Evolutionary conservation across 2,797 vertebrate genomes (phyloP).

Genomic region (Melanotaenia nigrans): DNA sequence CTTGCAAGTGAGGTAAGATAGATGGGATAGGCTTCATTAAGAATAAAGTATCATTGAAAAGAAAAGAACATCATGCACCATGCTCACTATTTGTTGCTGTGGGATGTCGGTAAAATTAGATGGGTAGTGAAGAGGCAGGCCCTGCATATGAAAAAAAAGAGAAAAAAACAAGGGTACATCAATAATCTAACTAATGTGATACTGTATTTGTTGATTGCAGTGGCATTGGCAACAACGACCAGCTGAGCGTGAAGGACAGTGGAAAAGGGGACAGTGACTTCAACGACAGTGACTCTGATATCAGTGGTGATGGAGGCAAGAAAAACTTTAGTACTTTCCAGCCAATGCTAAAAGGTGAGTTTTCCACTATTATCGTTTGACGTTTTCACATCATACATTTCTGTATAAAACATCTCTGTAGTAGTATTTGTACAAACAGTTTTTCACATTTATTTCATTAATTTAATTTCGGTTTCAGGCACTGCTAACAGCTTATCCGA

Average conservation of each 20-base stretch:
- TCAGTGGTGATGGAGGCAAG: slow-evolving; percentile 77
- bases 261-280: slow-evolving; percentile 87
- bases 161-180: slow-evolving; percentile 45
- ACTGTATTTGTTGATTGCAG: slow-evolving; percentile 76
- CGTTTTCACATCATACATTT: neutral
- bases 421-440: slow-evolving; percentile 12
- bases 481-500: slow-evolving; percentile 61
- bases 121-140: slow-evolving; percentile 19
- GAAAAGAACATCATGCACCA: slow-evolving; percentile 38
- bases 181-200: slow-evolving; percentile 76
- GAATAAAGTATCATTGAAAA: slow-evolving; percentile 34
- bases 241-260: slow-evolving; percentile 86
- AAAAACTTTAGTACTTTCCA: slow-evolving; percentile 75
- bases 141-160: slow-evolving; percentile 27
- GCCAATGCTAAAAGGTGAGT: slow-evolving; percentile 75
- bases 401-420: slow-evolving; percentile 14
- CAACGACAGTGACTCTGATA: slow-evolving; percentile 84
- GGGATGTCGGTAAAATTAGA: slow-evolving; percentile 50
- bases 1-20: slow-evolving; percentile 82
- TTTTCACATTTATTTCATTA: slow-evolving; percentile 32
- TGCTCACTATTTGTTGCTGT: slow-evolving; percentile 35
- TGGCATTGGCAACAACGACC: slow-evolving; percentile 78
- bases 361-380: slow-evolving; percentile 16
- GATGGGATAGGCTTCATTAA: slow-evolving; percentile 37
- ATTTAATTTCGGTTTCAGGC: slow-evolving; percentile 63